Conservation (phyloP, 1,140 invertebrate species). For the Pseudomyrmex sp. region DNA sequence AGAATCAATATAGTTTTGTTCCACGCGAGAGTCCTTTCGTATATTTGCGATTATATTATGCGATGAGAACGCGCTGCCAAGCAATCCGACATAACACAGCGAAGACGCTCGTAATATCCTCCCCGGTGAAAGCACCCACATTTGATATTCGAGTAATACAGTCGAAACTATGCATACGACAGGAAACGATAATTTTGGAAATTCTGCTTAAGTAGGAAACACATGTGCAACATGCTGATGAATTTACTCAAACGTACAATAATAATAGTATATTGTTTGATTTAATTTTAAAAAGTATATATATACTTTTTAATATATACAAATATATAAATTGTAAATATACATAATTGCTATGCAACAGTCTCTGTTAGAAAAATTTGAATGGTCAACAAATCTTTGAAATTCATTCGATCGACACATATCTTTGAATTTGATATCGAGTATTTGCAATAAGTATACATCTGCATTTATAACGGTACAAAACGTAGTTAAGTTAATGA, state of each 20-base stretch:
- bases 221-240: neutral
- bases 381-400: no score
- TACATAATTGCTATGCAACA: no score
- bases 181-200: constrained; percentile 34
- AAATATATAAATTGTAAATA: no score
- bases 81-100: constrained; percentile 30
- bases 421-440: no score
- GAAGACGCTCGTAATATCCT: constrained; percentile 39
- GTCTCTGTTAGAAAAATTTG: no score
- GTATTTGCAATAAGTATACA: no score
- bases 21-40: neutral
- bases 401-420: no score
- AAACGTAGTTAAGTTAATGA: no score
- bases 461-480: no score
- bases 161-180: neutral
- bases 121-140: neutral
- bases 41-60: constrained; percentile 28
- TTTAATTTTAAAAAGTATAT: neutral
- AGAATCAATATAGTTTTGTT: constrained; percentile 27
- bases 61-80: constrained; percentile 19
- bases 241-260: constrained; percentile 3
- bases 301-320: neutral
- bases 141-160: constrained; percentile 40
- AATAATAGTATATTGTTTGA: neutral
- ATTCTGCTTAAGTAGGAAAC: constrained; percentile 27